Conservation (phyloP, 2,888 invertebrate genomes). For the Crossocerus cetratus region DNA sequence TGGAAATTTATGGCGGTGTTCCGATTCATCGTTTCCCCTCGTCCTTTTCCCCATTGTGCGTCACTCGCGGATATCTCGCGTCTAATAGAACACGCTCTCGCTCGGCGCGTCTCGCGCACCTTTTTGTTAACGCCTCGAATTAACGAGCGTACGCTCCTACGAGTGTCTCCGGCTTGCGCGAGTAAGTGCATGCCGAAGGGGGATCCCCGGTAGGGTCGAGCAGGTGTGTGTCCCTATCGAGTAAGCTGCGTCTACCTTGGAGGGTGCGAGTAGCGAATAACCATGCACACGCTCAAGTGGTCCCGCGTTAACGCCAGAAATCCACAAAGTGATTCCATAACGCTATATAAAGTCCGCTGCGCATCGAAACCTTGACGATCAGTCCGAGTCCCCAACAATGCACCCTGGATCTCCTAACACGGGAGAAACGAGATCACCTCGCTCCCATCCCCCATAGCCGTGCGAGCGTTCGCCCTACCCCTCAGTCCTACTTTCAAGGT, state of each 20-base stretch:
- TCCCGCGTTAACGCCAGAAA: too few species aligned
- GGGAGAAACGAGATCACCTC: too few species aligned
- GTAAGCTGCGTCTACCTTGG: background rate
- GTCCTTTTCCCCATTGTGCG: background rate
- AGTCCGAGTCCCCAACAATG: too few species aligned
- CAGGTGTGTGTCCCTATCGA: background rate
- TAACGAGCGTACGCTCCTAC: background rate
- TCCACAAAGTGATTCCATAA: too few species aligned
- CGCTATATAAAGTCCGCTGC: too few species aligned
- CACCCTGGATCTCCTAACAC: too few species aligned
- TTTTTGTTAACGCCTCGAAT: background rate
- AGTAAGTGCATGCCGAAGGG: background rate
- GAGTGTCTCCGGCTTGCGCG: too few species aligned
- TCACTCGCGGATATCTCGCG: background rate
- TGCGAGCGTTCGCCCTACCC: too few species aligned
- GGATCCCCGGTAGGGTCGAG: background rate
- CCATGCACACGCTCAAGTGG: background rate
- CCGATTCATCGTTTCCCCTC: constrained; percentile 1
- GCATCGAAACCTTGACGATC: too few species aligned
- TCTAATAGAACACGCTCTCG: background rate
- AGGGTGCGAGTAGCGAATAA: background rate
- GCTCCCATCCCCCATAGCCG: too few species aligned
- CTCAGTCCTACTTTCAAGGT: too few species aligned
- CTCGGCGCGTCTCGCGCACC: background rate
- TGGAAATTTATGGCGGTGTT: background rate